Conservation (phyloP, 2,888 invertebrate species). For the Lepidochrysops patricia region DNA sequence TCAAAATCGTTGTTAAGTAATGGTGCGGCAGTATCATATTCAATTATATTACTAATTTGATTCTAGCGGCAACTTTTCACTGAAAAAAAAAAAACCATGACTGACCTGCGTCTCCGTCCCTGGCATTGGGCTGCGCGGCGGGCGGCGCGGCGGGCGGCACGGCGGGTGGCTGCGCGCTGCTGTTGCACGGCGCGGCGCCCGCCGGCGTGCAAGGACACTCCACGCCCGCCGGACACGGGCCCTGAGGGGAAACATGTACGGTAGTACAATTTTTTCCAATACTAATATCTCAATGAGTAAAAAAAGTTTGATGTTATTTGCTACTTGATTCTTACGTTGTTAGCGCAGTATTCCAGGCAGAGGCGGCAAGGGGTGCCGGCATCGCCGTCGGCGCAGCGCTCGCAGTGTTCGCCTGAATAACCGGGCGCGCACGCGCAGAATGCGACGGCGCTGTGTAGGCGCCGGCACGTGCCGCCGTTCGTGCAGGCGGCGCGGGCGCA, state of each 20-base stretch:
- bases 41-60: too few species aligned
- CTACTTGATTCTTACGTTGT: conserved; percentile 32
- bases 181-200: conserved; percentile 76
- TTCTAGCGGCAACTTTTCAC: too few species aligned
- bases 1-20: too few species aligned
- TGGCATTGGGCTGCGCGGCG: conserved; percentile 66
- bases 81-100: neutral
- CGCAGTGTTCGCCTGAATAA: conserved; percentile 36
- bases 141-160: conserved; percentile 67
- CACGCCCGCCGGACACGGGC: conserved; percentile 28
- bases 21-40: too few species aligned
- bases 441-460: conserved; percentile 19
- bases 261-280: neutral
- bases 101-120: conserved; percentile 10
- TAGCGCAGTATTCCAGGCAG: conserved; percentile 43
- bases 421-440: conserved; percentile 35
- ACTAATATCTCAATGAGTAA: neutral
- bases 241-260: conserved; percentile 29
- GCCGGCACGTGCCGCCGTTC: conserved; percentile 76
- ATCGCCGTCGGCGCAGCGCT: conserved; percentile 33
- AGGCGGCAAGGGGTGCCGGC: conserved; percentile 24
- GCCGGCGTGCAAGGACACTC: conserved; percentile 79
- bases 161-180: neutral
- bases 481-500: conserved; percentile 74
- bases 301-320: neutral